phyloP scores from a whole-genome alignment of 2,113 vertebrate species.

The Rhipidura dahli region DNA sequence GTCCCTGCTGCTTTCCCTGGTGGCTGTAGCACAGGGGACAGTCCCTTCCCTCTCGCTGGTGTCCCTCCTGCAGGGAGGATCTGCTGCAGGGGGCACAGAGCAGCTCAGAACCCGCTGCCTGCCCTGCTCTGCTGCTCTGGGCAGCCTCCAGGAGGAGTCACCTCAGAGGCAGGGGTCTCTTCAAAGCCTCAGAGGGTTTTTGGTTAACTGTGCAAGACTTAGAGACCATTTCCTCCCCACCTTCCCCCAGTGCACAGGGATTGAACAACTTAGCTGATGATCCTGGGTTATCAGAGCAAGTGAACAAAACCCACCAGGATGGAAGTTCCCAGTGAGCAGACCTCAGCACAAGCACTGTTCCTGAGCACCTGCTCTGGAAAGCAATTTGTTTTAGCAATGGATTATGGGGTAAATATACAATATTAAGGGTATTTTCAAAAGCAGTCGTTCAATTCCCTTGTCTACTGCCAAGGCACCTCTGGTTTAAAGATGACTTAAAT shows the following conservation, averaged over 20 bases:
- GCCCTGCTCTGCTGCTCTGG: no score
- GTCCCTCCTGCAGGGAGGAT: neutral
- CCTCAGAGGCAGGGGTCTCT: neutral
- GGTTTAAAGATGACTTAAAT: neutral
- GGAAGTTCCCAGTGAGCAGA: neutral
- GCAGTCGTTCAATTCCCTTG: neutral
- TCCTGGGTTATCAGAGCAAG: neutral
- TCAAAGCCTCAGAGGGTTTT: neutral
- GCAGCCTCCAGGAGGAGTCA: no score
- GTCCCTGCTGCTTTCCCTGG: neutral
- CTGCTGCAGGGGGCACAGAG: neutral
- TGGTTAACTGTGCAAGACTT: neutral
- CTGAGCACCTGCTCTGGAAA: neutral
- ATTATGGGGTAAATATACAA: neutral
- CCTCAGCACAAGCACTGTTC: neutral
- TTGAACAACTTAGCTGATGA: neutral
- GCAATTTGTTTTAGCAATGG: neutral
- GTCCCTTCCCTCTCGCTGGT: neutral
- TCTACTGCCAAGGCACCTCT: neutral
- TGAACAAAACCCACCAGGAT: neutral
- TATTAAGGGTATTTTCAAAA: neutral
- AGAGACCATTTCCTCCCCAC: neutral
- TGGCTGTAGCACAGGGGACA: neutral
- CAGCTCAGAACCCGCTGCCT: neutral
- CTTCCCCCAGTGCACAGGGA: neutral